Evolutionary conservation across 2,113 vertebrate genomes (phyloP), one percentile per base, ranked within the genome.

Genomic region (Falco punctatus): DNA sequence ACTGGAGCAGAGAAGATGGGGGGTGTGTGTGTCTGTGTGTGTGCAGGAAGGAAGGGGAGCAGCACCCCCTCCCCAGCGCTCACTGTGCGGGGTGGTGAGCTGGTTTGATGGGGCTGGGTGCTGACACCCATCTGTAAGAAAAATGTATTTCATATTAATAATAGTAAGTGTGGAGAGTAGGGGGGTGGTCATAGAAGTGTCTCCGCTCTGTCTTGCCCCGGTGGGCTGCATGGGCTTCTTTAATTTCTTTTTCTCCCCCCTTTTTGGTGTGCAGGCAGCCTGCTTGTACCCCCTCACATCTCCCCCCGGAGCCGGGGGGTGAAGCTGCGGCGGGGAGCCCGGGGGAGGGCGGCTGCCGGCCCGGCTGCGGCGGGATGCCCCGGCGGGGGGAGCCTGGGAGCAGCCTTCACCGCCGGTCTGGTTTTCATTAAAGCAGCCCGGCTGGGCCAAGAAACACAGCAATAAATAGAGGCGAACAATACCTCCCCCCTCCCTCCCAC

Each of bases 381-480:
- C 9, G 65, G 46, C 48, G 42, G 35, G 61, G 66, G 78, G 42
- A 90, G 85, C 89, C 57, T 58, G 92, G 61, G 77, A 86, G 77
- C 94, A 6, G 77, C 77, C 14, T n/a, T 42, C 52, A 30, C 64
- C 49, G 26, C 65, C 59, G 19, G 17, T 88, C 94, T 94, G 94
- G 74, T 87, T 96, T 51, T 86, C 86, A 90, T 96, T 90, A 96
- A 16, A 16, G 48, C 90, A 15, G 71, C 77, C 77, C 17, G 49
- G 55, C 81, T 19, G 40, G 75, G 92, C 94, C 94, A 86, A 93
- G 80, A 86, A 81, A 40, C 80, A 66, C 91, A 95, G 91, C 58
- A 70, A 81, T 95, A 93, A 95, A 91, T 91, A 72, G 51, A 52
- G 8, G 88, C 69, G 91, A 91, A 91, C 94, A 95, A 88, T 85